Conservation (phyloP, 2,888 invertebrate genomes). For the Chrysina gloriosa region DNA sequence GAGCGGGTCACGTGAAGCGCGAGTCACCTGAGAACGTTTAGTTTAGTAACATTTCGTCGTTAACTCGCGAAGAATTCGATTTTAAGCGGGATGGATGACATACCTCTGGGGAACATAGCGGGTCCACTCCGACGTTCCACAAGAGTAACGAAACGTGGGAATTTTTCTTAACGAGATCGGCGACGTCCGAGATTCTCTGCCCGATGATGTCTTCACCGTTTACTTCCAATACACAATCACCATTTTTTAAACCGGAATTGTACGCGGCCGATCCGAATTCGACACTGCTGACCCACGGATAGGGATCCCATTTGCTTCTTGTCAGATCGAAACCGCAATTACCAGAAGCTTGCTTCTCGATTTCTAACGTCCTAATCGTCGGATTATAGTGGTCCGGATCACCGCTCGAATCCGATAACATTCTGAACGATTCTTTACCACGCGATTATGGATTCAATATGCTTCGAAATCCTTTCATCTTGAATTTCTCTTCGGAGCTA, state of each 20-base stretch:
- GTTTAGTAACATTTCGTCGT: background rate
- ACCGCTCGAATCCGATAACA: slow-evolving; percentile 58
- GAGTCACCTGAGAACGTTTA: background rate
- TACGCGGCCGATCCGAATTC: slow-evolving; percentile 73
- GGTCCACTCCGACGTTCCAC: slow-evolving; percentile 67
- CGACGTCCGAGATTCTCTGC: slow-evolving; percentile 67
- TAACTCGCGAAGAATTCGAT: background rate
- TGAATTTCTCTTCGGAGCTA: slow-evolving; percentile 57
- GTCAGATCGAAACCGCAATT: slow-evolving; percentile 80
- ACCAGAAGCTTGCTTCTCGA: slow-evolving; percentile 70
- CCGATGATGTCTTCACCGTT: slow-evolving; percentile 69
- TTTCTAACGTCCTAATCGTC: slow-evolving; percentile 65
- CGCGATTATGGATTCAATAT: background rate
- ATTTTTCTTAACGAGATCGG: slow-evolving; percentile 66
- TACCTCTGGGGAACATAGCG: slow-evolving; percentile 66
- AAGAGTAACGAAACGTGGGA: slow-evolving; percentile 64
- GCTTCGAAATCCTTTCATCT: slow-evolving; percentile 43
- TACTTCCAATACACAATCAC: slow-evolving; percentile 77
- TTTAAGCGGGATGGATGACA: slow-evolving; percentile 28
- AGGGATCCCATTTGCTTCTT: slow-evolving; percentile 83
- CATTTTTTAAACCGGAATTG: slow-evolving; percentile 73
- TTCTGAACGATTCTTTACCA: slow-evolving; percentile 48
- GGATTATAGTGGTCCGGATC: slow-evolving; percentile 55
- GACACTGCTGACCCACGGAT: slow-evolving; percentile 82
- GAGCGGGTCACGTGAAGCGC: background rate